phyloP scores from a whole-genome alignment of 2,888 invertebrate species.

The Tachina fera region DNA sequence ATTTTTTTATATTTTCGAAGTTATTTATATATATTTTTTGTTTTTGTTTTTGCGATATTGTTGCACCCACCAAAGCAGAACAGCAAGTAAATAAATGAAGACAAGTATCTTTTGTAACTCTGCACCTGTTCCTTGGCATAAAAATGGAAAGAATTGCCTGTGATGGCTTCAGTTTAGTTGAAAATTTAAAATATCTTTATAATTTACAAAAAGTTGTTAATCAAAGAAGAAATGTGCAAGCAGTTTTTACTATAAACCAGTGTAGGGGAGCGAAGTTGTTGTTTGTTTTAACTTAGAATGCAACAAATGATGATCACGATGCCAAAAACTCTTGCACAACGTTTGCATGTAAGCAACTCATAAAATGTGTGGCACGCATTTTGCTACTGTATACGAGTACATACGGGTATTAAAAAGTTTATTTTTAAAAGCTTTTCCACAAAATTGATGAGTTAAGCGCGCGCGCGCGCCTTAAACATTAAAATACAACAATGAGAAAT shows the following conservation, averaged over 20 bases:
- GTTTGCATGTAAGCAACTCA: slow-evolving; percentile 64
- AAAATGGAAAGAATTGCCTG: slow-evolving; percentile 41
- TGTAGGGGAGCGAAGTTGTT: background rate
- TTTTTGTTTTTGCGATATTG: background rate
- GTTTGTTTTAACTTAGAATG: slow-evolving; percentile 43
- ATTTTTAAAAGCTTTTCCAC: slow-evolving; percentile 34
- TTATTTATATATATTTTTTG: background rate
- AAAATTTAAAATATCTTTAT: slow-evolving; percentile 62
- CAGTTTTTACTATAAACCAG: slow-evolving; percentile 9
- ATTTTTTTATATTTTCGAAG: background rate
- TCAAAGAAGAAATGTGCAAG: slow-evolving; percentile 22
- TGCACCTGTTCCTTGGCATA: slow-evolving; percentile 56
- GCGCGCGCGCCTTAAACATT: slow-evolving; percentile 57
- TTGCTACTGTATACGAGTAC: slow-evolving; percentile 63
- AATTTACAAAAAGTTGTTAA: slow-evolving; percentile 58
- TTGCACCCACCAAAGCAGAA: slow-evolving; percentile 58
- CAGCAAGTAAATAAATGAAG: slow-evolving; percentile 41
- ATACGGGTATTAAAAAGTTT: slow-evolving; percentile 16
- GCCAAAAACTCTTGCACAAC: slow-evolving; percentile 13
- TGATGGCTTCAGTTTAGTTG: slow-evolving; percentile 22
- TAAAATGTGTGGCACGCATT: slow-evolving; percentile 67
- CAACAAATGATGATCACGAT: slow-evolving; percentile 53
- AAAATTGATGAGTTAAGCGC: slow-evolving; percentile 62
- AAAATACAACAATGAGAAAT: slow-evolving; percentile 31
- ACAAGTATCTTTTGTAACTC: slow-evolving; percentile 51